Base-by-base conservation (phyloP, 1,140 invertebrate genomes). In the Proctacanthus coquilletti region DNA sequence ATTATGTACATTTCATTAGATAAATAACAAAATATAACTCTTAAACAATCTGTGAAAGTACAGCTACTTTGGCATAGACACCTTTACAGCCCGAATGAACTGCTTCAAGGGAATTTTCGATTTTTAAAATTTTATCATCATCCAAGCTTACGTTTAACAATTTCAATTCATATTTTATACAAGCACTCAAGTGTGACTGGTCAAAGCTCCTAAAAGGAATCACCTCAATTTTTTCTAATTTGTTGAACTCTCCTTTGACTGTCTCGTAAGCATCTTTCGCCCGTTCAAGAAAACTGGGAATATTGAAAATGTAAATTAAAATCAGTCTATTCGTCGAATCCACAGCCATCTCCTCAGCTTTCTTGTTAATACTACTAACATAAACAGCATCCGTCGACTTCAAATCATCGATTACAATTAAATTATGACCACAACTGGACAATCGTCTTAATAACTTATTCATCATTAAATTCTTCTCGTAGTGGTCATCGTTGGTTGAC, bases 351-450 rank as follows among this genome's bases (percentile, higher is more conserved):
- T n/a, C n/a, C n/a, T n/a, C 21, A 14, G 38, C 18, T 1, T 25
- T 34, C 4, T 17, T 23, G 3, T 19, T 19, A 5, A 10, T 30
- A 13, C 8, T 19, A 3, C 17, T 18, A 35, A 48, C 43, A 3
- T 15, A 40, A 42, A 2, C 38, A 23, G 5, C 2, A 40, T 50
- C 46, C 1, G 17, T 18, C 1, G 38, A 18, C 3, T 41, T n/a
- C 42, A 50, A 40, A 21, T 51, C 48, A 14, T 51, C 49, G 10
- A 51, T 43, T 13, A 51, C 10, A 3, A 50, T 18, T 9, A 51
- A 25, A 39, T 49, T 48, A n/a, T 44, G 45, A 2, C 49, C 49
- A 15, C 49, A 51, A 21, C 13, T 10, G 4, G 34, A 35, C 3
- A 13, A 11, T 3, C 4, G 4, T 0, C 40, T 2, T 18, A 3